Percentiles rank a stretch among this genome's conserved stretches.
Evolutionary conservation across 2,888 invertebrate species (phyloP).

Genomic region (Ornithoptera priamus): DNA sequence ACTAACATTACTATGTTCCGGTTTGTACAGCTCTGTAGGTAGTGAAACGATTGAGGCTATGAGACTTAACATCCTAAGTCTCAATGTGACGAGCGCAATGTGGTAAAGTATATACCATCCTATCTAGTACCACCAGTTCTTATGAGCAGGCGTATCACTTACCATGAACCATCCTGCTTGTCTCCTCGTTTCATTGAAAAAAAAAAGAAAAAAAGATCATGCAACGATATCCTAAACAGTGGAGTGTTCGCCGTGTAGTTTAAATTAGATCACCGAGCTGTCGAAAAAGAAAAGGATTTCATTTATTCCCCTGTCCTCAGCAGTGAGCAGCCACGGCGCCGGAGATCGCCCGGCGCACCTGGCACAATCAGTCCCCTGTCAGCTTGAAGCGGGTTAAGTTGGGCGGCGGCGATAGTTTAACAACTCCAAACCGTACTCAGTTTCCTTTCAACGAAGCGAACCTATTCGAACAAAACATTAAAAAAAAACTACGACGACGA

Average conservation of each 20-base stretch:
- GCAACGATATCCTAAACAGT: slow-evolving; percentile 12
- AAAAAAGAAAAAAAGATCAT: neutral
- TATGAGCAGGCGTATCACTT: too few species aligned
- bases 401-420: slow-evolving; percentile 25
- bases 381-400: slow-evolving; percentile 48
- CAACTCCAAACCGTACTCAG: slow-evolving; percentile 15
- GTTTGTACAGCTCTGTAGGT: too few species aligned
- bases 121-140: too few species aligned
- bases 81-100: too few species aligned
- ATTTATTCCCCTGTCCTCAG: slow-evolving; percentile 39
- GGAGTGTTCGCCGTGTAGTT: slow-evolving; percentile 13
- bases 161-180: too few species aligned
- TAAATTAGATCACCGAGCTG: slow-evolving; percentile 26
- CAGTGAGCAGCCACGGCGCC: slow-evolving; percentile 44
- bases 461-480: neutral
- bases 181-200: too few species aligned
- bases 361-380: slow-evolving; percentile 51
- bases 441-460: neutral
- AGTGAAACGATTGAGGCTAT: too few species aligned
- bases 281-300: slow-evolving; percentile 27
- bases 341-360: slow-evolving; percentile 45
- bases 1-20: too few species aligned
- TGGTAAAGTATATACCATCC: too few species aligned
- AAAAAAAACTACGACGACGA: too few species aligned
- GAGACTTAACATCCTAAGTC: too few species aligned